Evolutionary conservation across 1,140 invertebrate species (phyloP).

Genomic region (Venustaconcha ellipsiformis): DNA sequence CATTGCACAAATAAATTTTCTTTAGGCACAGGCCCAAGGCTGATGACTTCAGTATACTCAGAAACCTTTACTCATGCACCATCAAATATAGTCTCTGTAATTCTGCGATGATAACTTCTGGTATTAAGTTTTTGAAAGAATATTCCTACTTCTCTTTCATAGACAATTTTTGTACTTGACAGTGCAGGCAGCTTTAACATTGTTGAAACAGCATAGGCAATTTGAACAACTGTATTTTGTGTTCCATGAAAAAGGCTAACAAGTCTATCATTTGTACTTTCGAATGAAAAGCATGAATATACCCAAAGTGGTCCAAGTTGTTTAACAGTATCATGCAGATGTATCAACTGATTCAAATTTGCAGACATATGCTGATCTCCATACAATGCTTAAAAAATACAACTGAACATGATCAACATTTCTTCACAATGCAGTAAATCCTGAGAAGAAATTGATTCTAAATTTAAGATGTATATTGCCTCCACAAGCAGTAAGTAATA

Average conservation of each 20-base stretch:
- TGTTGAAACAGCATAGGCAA: conserved; percentile 20
- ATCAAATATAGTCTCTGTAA: too few species aligned
- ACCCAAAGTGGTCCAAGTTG: conserved; percentile 27
- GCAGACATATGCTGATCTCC: conserved; percentile 29
- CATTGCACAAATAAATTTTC: too few species aligned
- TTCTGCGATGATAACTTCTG: too few species aligned
- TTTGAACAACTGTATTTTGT: conserved; percentile 25
- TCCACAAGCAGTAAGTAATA: conserved; percentile 23
- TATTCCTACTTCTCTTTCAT: too few species aligned
- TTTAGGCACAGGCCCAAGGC: too few species aligned
- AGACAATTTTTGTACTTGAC: too few species aligned
- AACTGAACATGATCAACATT: conserved; percentile 15
- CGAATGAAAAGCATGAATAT: conserved; percentile 26
- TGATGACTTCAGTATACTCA: too few species aligned
- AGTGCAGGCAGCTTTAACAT: too few species aligned
- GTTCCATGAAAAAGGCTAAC: conserved; percentile 19
- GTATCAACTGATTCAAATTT: conserved; percentile 19
- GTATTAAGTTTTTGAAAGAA: too few species aligned
- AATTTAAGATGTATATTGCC: conserved; percentile 21
- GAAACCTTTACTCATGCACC: too few species aligned
- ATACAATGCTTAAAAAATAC: conserved; percentile 14
- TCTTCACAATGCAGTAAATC: conserved; percentile 17
- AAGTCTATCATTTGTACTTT: conserved; percentile 23
- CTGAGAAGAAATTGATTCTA: too few species aligned
- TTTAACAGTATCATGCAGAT: conserved; percentile 19